Evolutionary conservation across 1,140 invertebrate genomes (phyloP), one percentile per base, ranked within the genome.

Genomic region (Platyura marginata): DNA sequence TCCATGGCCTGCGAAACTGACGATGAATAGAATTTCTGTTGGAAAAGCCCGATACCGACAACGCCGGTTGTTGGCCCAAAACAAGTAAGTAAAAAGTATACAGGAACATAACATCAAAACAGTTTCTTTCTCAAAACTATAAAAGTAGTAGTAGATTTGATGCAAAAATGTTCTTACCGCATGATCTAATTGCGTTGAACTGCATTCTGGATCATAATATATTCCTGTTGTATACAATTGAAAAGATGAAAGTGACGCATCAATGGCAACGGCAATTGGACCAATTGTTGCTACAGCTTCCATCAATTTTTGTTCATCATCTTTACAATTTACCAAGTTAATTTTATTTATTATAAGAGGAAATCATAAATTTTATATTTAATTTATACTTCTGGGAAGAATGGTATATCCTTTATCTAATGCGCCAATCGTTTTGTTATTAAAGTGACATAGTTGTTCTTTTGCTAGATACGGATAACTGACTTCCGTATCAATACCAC

Each of bases 401-500:
- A n/a, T n/a, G n/a, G n/a, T n/a, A n/a, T n/a, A n/a, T n/a, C n/a
- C n/a, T n/a, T 49, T 52, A 42, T 77, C 76, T 20, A 79, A 51
- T 13, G 90, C 88, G 23, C 90, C 89, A 46, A 86, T 59, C 1
- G 74, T 82, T n/a, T 75, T 81, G 44, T 90, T 72, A 41, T 56
- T 79, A 68, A 57, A 81, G 50, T 62, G 68, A 66, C 79, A 82
- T 34, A 69, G 73, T 43, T 80, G 77, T 51, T 80, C 74, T 48
- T 77, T 61, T 15, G 67, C 89, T 61, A 88, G 79, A 59, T 95
- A 96, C 0, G 87, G 82, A 59, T 95, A 94, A 15, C 70, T 73
- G 20, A 71, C 65, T 65, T 98, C 94, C 5, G 91, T 97, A 62
- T 98, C 93, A 47, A 98, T 73, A 40, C 81, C 81, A 5, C 59